These are phyloP conservation scores for Channa striata DNA, from an alignment of 2,797 vertebrate genomes.

Conservation along the genomic window DNA sequence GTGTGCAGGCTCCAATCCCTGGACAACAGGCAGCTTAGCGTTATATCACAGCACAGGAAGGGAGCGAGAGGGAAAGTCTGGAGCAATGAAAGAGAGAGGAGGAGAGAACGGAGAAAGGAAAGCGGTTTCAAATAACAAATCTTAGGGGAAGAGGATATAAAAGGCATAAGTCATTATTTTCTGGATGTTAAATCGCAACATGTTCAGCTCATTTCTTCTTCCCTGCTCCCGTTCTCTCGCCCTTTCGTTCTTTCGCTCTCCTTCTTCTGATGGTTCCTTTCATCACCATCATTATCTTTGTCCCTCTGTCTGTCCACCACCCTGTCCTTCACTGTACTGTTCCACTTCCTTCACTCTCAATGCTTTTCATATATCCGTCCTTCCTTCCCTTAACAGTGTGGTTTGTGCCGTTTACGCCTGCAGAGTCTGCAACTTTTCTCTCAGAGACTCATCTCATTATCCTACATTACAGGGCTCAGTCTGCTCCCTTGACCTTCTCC, in stretches of 20 bases:
- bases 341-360: constrained; percentile 39
- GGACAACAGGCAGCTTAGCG: constrained; percentile 29
- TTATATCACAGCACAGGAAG: constrained; percentile 1
- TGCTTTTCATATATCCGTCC: constrained; percentile 17
- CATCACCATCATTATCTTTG: constrained; percentile 55
- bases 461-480: constrained; percentile 39
- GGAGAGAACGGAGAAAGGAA: neutral
- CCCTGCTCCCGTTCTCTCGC: neutral
- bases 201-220: neutral
- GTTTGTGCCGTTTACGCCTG: constrained; percentile 24
- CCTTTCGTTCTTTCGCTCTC: neutral
- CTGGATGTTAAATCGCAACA: neutral
- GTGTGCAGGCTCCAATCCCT: constrained; percentile 24
- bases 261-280: constrained; percentile 2
- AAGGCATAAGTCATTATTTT: neutral
- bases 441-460: constrained; percentile 56
- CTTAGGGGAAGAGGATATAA: neutral
- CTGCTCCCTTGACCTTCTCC: constrained; percentile 47
- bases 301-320: constrained; percentile 5
- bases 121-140: neutral
- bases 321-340: constrained; percentile 22
- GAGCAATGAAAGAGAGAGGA: neutral
- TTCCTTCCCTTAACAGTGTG: neutral
- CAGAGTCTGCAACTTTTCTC: constrained; percentile 39
- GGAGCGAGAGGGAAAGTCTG: neutral